These are phyloP conservation scores for Sciaenops ocellatus DNA, from an alignment of 2,797 vertebrate species.

Conservation along the genomic window DNA sequence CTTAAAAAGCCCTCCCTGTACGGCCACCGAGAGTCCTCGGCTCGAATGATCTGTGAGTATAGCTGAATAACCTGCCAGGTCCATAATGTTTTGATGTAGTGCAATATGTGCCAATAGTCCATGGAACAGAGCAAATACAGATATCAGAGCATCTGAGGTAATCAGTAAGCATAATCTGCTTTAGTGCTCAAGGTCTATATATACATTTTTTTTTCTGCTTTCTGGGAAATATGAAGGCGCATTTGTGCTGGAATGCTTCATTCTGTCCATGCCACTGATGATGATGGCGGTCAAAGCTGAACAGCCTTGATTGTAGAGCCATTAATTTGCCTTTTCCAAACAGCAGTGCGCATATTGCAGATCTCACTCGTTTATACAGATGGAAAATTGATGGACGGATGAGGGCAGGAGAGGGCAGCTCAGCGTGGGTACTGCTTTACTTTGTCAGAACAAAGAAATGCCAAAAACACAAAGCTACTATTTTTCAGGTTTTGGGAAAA, in stretches of 20 bases:
- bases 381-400: constrained; percentile 47
- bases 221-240: constrained; percentile 42
- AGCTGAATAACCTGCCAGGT: constrained; percentile 53
- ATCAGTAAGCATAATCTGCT: constrained; percentile 66
- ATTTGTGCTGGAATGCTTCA: constrained; percentile 43
- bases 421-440: constrained; percentile 17
- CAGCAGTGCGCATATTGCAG: constrained; percentile 49
- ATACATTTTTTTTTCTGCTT: constrained; percentile 33
- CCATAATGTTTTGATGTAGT: constrained; percentile 65
- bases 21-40: constrained; percentile 43
- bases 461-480: constrained; percentile 28
- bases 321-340: constrained; percentile 63
- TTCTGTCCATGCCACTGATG: constrained; percentile 37
- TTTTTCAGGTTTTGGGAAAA: constrained; percentile 28
- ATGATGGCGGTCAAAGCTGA: constrained; percentile 52
- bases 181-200: constrained; percentile 35
- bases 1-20: constrained; percentile 46
- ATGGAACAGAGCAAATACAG: constrained; percentile 57
- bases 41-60: constrained; percentile 51
- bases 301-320: constrained; percentile 32
- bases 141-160: constrained; percentile 56
- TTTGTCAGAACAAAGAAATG: constrained; percentile 30
- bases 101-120: constrained; percentile 39
- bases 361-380: constrained; percentile 48
- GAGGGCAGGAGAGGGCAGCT: constrained; percentile 28